phyloP scores from a whole-genome alignment of 2,888 invertebrate species.

The Stenurella melanura region DNA sequence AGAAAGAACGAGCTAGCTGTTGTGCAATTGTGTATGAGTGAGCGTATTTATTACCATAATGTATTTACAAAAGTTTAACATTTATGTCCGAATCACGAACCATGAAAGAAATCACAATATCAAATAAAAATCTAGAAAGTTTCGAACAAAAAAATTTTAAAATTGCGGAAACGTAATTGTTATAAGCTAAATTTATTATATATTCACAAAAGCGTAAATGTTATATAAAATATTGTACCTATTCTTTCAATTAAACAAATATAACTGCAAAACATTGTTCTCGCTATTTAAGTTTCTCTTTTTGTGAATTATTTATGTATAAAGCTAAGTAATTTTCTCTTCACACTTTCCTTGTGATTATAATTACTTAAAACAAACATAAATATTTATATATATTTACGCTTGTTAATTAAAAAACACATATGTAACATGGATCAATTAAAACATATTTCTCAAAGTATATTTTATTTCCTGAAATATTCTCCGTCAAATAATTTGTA shows the following conservation, averaged over 20 bases:
- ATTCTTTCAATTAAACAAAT: constrained; percentile 61
- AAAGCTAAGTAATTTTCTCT: constrained; percentile 60
- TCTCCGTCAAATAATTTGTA: background rate
- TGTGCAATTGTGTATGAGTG: constrained; percentile 5
- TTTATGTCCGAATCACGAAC: constrained; percentile 40
- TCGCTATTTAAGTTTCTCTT: constrained; percentile 61
- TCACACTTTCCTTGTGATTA: constrained; percentile 64
- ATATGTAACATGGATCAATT: background rate
- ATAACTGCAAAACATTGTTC: constrained; percentile 52
- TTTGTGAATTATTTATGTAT: constrained; percentile 60
- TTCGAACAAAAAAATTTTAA: constrained; percentile 47
- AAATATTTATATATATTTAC: constrained; percentile 28
- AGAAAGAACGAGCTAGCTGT: background rate
- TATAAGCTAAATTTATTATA: constrained; percentile 43
- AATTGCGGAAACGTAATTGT: constrained; percentile 53
- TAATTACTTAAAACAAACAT: constrained; percentile 52
- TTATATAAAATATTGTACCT: constrained; percentile 63
- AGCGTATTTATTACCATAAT: constrained; percentile 13
- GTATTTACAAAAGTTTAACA: constrained; percentile 14
- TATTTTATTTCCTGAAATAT: background rate
- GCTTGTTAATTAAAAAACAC: constrained; percentile 3
- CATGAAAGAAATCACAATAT: constrained; percentile 57
- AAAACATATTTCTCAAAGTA: background rate
- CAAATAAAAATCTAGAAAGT: constrained; percentile 57
- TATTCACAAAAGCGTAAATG: constrained; percentile 53